Base-by-base conservation (phyloP, 2,888 invertebrate species). In the Folsomia candida region DNA sequence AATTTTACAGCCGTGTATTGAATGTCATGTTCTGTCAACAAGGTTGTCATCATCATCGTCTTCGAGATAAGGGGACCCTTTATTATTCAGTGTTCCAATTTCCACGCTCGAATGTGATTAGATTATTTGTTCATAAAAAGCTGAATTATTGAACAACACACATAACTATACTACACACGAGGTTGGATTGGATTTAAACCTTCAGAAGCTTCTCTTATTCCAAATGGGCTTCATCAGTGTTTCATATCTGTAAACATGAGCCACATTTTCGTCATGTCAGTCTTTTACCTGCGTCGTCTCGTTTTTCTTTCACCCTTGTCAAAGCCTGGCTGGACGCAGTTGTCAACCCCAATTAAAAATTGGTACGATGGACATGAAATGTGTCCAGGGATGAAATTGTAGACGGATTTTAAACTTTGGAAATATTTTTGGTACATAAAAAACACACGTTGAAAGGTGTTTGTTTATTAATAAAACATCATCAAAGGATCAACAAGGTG, bases 291-390 rank as follows among this genome's bases (percentile, higher is more conserved):
- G n/a, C n/a, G 37, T 37, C 14, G 37, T 37, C 37, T 37, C 37
- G 37, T 37, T 14, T 37, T 37, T 37, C 37, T 14, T 14, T 37
- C 14, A 9, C 14, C 37, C 37, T 57, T 20, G 57, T 57, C n/a
- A 57, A 57, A n/a, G 57, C 47, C 11, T 11, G n/a, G 6, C 57
- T 57, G 4, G 22, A 57, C 57, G 57, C 4, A 6, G 4, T 22
- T 62, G 62, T 62, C 62, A 62, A 26, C 26, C 62, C 62, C 62
- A 62, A 62, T 62, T 62, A 62, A 27, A 62, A 29, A 62, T 59
- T 62, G 62, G n/a, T 62, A 9, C 6, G 37, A 37, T 37, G 37
- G 14, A 4, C 37, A 14, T 37, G 14, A 4, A 37, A 37, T 14
- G 14, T 4, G 4, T 37, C 6, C 4, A 37, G 37, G 37, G 37